Base-by-base conservation (phyloP, 2,888 invertebrate species). In the Pogonocherus hispidulus region DNA sequence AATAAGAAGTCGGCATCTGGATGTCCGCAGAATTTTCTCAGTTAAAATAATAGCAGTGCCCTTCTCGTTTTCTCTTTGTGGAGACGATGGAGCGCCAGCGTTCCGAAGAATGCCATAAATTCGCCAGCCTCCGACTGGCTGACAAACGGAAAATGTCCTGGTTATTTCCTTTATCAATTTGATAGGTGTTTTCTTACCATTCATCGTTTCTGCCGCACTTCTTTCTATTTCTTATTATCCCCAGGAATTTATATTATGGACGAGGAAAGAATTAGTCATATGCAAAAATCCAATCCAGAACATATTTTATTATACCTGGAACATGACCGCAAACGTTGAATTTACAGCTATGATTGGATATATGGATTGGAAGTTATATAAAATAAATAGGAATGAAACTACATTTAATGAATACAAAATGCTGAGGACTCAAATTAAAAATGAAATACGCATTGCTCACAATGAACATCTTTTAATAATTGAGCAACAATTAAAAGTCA, bases 41-140 rank as follows among this genome's bases (percentile, higher is more conserved):
- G 81, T 79, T 80, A 79, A 81, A 82, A 82, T 81, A 82, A 81
- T 81, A 79, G 80, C 78, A 69, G 72, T 73, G 72, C 77, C 76
- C 74, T 74, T 75, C 75, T 73, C 74, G 76, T 79, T 76, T 77
- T 76, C 68, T 69, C 78, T 75, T 78, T 73, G 75, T 75, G 74
- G 63, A 77, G 76, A 72, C 75, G 76, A 76, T 76, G 79, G 81
- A 79, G 76, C 78, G 78, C 79, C 81, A 79, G 77, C 78, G 76
- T 77, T 78, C 69, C 77, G 72, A 78, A 79, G 79, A 81, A 81
- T 81, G 79, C 77, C 75, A 81, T 79, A 82, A 81, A 81, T 81
- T 79, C 78, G 73, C 76, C 70, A 74, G 75, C 76, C 77, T 75
- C 77, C 78, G 68, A 73, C 76, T 73, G 75, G 69, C 78, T 78